Base-by-base conservation (phyloP, 1,140 invertebrate genomes). In the Brachionus koreanus region DNA sequence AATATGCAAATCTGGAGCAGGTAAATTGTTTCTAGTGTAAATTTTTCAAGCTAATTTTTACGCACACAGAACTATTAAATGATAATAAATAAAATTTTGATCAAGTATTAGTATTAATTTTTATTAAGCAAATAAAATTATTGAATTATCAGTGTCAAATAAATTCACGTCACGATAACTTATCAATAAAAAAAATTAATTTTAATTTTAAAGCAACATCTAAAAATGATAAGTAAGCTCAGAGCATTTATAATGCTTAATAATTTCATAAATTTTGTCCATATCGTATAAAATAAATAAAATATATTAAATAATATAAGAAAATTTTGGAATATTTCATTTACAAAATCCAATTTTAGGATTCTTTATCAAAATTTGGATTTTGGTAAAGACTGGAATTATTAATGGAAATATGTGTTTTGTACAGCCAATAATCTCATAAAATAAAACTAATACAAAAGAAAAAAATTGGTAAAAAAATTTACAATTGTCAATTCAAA, bases 391-490 rank as follows among this genome's bases (percentile, higher is more conserved):
- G 19, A 23, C 19, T 57, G 49, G 49, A 57, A 57, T 57, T 16
- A 57, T 57, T 57, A n/a, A 57, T 57, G 49, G 49, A 23, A 7
- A 23, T 0, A 25, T 65, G 3, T 57, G 10, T 35, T 65, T 90
- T 65, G n/a, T 37, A 65, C 63, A 65, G 25, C 29, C 4, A 65
- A 65, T 65, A 65, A 65, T 65, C n/a, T 65, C 63, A 65, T 65
- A 33, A 65, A 33, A 65, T 65, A 33, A 33, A 37, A 33, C 63
- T 37, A 33, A 65, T 33, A 65, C 33, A 65, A 37, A 46, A 46
- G n/a, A 46, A n/a, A 69, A 69, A 37, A 69, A 39, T 16, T 13
- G 33, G 7, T n/a, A 69, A 86, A 69, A 69, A 37, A 39, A 37
- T 37, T 39, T 19, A 69, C 33, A 69, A 69, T 69, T 69, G n/a